Evolutionary conservation across 2,797 vertebrate genomes (phyloP).

Genomic region (Cynodonichthys magdalenae): DNA sequence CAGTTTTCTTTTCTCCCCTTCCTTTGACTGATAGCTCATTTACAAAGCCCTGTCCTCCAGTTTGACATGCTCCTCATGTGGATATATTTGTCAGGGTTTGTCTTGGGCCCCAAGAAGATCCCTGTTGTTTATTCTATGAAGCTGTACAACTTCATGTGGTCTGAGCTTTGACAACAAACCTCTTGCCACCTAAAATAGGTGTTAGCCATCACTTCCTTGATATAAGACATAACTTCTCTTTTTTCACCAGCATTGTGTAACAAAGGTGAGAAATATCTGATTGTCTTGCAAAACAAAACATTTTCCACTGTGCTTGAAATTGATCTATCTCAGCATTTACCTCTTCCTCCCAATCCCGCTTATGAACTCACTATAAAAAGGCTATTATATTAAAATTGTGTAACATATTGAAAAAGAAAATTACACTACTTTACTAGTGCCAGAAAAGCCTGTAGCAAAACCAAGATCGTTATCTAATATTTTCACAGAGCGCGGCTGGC

Average conservation of each 20-base stretch:
- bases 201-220: conserved; percentile 9
- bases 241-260: background rate
- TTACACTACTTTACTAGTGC: background rate
- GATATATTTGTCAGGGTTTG: conserved; percentile 38
- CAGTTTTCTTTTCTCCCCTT: conserved; percentile 67
- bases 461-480: background rate
- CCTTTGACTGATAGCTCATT: conserved; percentile 48
- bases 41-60: conserved; percentile 18
- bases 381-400: background rate
- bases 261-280: background rate
- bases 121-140: conserved; percentile 56
- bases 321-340: too few relatives aligned
- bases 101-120: conserved; percentile 29
- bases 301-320: too few relatives aligned
- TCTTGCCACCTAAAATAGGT: conserved; percentile 22
- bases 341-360: too few relatives aligned
- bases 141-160: conserved; percentile 56
- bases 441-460: background rate
- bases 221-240: conserved; percentile 11
- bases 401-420: conserved; percentile 2
- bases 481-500: background rate
- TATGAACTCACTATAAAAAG: background rate
- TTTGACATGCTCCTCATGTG: conserved; percentile 24
- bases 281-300: background rate
- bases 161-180: conserved; percentile 62